Percentiles rank a stretch among this genome's conserved stretches.
These are phyloP conservation scores for Merluccius polli DNA, from an alignment of 2,797 vertebrate species.

Conservation along the genomic window DNA sequence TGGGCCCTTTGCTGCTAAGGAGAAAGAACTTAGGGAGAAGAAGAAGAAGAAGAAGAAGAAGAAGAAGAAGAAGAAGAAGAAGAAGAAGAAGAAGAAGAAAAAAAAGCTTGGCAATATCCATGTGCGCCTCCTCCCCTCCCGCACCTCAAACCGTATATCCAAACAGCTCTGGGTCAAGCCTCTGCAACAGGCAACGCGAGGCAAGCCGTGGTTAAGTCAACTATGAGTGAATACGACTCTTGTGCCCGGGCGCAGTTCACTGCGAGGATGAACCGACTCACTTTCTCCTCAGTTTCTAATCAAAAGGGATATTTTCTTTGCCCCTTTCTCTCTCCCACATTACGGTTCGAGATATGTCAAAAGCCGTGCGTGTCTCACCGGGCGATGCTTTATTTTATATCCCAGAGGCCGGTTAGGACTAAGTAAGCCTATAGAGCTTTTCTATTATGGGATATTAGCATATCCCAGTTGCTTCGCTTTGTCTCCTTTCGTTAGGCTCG, in stretches of 20 bases:
- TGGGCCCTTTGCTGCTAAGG: constrained; percentile 36
- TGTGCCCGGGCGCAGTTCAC: constrained; percentile 60
- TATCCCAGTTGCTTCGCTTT: constrained; percentile 35
- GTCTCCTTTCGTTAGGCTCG: constrained; percentile 38
- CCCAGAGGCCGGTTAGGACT: background rate
- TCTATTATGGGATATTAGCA: constrained; percentile 25
- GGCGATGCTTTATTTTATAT: constrained; percentile 33
- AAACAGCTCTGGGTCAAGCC: constrained; percentile 70
- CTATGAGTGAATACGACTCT: constrained; percentile 76
- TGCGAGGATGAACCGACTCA: constrained; percentile 57
- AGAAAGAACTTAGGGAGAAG: constrained; percentile 31
- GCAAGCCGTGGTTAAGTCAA: constrained; percentile 66
- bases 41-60: background rate
- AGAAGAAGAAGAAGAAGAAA: constrained; percentile 26
- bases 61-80: constrained; percentile 21
- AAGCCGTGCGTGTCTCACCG: too few relatives aligned
- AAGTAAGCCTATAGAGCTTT: background rate
- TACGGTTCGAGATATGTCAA: constrained; percentile 50
- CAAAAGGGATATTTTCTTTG: constrained; percentile 63
- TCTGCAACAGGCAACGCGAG: constrained; percentile 58
- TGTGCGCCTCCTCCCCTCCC: constrained; percentile 48
- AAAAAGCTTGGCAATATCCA: constrained; percentile 60
- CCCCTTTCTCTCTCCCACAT: constrained; percentile 4
- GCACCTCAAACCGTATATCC: constrained; percentile 69
- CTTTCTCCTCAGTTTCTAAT: constrained; percentile 57